Evolutionary conservation across 2,113 vertebrate genomes (phyloP), one percentile per base, ranked within the genome.

Genomic region (Python bivittatus): DNA sequence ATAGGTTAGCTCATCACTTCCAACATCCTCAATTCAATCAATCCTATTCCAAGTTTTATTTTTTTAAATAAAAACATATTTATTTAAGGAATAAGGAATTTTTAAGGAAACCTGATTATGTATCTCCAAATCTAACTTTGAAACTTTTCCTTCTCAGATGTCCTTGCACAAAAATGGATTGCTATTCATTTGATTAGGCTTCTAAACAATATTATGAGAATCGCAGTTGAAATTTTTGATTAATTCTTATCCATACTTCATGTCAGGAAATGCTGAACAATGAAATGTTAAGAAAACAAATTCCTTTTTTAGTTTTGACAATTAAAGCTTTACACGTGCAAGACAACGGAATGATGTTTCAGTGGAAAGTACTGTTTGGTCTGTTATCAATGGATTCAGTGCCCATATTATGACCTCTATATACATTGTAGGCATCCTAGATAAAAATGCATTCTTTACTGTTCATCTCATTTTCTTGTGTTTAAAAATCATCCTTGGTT

Each of bases 401-500:
- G 64, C 72, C 94, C 88, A 90, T 84, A 38, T 83, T 20, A 58
- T 84, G 25, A 90, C 58, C 25, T 58, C 44, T 44, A 83, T 38
- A 57, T 25, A 25, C 25, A 92, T 86, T 15, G 0, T 57, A 89
- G 92, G 90, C 20, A 95, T 53, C 33, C 84, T 92, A 90, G 90
- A 17, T 25, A 4, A 44, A 56, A 53, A 25, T 60, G 12, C 61
- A 38, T 44, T 58, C 3, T 85, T 83, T 48, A 48, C 38, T 13
- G 58, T 89, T 95, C 27, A 54, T 11, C 94, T 91, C 54, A 84
- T 58, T 58, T 92, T 64, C n/a, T 94, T 94, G 92, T 92, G 86
- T 90, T 92, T 92, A 94, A 95, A 92, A 88, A 38, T 88, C 90
- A 95, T 83, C 88, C 83, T 56, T 88, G 92, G 60, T 92, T 95